Conservation (phyloP, 2,888 invertebrate genomes). For the Chloroclysta siterata region DNA sequence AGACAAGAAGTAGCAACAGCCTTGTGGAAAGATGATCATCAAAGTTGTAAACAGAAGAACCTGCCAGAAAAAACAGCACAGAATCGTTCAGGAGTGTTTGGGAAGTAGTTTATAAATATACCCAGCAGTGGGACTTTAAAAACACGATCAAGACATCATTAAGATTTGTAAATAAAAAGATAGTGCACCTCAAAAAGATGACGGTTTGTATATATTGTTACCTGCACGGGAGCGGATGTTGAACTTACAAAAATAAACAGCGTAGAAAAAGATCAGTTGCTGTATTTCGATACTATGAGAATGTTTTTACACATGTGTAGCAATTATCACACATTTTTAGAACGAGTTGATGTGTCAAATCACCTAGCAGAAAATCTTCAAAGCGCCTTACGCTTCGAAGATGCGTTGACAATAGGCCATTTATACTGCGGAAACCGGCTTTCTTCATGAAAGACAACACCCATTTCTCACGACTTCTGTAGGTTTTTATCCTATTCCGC, state of each 20-base stretch:
- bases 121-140: not conserved
- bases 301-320: not conserved
- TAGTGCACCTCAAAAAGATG: constrained; percentile 18
- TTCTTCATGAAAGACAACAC: constrained; percentile 64
- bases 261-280: constrained; percentile 26
- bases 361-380: constrained; percentile 8
- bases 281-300: constrained; percentile 20
- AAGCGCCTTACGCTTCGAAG: constrained; percentile 35
- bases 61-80: not conserved
- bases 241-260: constrained; percentile 32
- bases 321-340: not conserved
- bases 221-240: constrained; percentile 37
- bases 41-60: not conserved
- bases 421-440: constrained; percentile 66
- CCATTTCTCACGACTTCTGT: constrained; percentile 78
- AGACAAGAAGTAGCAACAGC: too few relatives aligned
- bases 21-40: too few relatives aligned
- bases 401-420: constrained; percentile 61
- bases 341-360: constrained; percentile 3
- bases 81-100: not conserved
- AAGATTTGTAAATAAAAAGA: not conserved
- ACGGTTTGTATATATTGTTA: constrained; percentile 29
- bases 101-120: not conserved
- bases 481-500: constrained; percentile 63
- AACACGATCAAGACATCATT: not conserved